phyloP scores from a whole-genome alignment of 2,888 invertebrate species.

The Leptogaster cylindrica region DNA sequence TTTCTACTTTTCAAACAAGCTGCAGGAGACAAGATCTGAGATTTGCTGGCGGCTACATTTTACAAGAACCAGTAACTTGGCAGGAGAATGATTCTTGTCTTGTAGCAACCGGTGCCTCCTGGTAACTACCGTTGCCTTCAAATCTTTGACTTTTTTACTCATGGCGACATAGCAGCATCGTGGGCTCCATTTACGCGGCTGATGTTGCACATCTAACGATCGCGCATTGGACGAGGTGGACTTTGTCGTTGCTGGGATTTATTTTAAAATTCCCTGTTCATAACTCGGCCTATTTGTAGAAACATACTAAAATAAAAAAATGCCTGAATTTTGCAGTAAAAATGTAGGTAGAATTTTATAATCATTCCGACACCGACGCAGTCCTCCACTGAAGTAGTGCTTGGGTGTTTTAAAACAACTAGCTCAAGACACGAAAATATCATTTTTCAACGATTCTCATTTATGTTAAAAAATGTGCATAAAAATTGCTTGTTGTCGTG shows the following conservation, averaged over 20 bases:
- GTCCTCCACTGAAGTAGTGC: no score
- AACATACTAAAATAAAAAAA: no score
- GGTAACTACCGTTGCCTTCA: slow-evolving; percentile 22
- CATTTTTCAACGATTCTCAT: no score
- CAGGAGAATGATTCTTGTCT: slow-evolving; percentile 28
- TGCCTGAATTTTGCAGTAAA: no score
- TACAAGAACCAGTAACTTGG: slow-evolving; percentile 12
- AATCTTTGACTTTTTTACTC: slow-evolving; percentile 1
- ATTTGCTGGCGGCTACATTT: slow-evolving; percentile 21
- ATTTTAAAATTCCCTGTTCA: neutral
- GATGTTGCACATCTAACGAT: slow-evolving; percentile 29
- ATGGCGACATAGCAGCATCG: neutral
- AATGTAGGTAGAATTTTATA: no score
- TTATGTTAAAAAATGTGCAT: no score
- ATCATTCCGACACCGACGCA: no score
- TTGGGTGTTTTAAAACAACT: no score
- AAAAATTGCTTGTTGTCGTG: no score
- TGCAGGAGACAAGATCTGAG: neutral
- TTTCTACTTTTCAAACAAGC: slow-evolving; percentile 31
- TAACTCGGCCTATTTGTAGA: slow-evolving; percentile 11
- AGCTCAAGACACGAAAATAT: no score
- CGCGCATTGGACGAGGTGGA: neutral
- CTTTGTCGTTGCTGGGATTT: neutral
- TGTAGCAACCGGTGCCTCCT: slow-evolving; percentile 17
- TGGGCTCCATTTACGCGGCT: slow-evolving; percentile 26